Evolutionary conservation across 2,113 vertebrate genomes (phyloP).

Genomic region (Saimiri boliviensis): DNA sequence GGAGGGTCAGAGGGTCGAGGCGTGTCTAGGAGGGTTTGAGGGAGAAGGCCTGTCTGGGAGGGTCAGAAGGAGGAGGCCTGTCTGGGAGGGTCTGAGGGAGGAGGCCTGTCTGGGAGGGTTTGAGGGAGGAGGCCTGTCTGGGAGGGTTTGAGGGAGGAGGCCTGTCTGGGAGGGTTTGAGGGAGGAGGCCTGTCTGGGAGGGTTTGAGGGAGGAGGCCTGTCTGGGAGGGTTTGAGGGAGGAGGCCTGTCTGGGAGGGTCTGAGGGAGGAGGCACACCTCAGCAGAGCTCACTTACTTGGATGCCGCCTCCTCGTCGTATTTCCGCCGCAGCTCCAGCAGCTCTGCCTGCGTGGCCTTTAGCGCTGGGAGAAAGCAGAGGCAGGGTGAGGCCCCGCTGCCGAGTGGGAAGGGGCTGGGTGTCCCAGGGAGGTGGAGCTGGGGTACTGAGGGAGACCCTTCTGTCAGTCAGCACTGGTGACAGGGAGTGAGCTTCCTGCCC

Average conservation of each 20-base stretch:
- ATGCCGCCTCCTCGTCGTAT: conserved; percentile 93
- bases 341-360: conserved; percentile 94
- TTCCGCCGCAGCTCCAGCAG: conserved; percentile 94
- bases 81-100: background rate
- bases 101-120: too few relatives aligned
- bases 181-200: background rate
- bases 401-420: background rate
- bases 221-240: background rate
- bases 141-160: background rate
- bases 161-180: background rate
- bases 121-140: background rate
- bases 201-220: background rate
- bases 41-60: background rate
- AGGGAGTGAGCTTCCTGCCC: background rate
- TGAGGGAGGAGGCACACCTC: background rate
- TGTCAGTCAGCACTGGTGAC: background rate
- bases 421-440: background rate
- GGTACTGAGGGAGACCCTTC: background rate
- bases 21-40: background rate
- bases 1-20: background rate
- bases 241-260: background rate
- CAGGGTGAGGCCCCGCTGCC: background rate
- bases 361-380: conserved; percentile 82
- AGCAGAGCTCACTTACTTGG: conserved; percentile 89
- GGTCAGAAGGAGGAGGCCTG: background rate